Percentiles rank a stretch among this genome's conserved stretches.
phyloP scores from a whole-genome alignment of 2,888 invertebrate species.

The Oligia fasciuncula region DNA sequence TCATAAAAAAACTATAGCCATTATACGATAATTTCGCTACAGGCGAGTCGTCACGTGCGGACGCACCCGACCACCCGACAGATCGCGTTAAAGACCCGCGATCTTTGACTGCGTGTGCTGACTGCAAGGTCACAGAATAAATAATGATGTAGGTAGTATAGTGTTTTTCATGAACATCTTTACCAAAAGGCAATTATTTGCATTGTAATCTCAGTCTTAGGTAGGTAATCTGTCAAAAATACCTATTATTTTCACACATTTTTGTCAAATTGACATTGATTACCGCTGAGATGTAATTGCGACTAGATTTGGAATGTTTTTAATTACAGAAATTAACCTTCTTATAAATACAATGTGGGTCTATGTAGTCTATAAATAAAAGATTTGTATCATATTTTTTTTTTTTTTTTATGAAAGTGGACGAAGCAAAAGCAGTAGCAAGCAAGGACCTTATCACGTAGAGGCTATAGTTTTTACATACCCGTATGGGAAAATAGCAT shows the following conservation, averaged over 20 bases:
- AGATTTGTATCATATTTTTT: no score
- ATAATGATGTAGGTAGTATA: conserved; percentile 17
- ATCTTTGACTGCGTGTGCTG: conserved; percentile 36
- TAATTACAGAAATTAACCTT: neutral
- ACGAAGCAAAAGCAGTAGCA: neutral
- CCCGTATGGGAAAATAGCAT: neutral
- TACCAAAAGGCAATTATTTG: no score
- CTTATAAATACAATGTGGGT: no score
- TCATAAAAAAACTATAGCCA: conserved; percentile 26
- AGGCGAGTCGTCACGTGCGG: conserved; percentile 47
- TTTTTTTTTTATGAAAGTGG: neutral
- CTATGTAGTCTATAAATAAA: no score
- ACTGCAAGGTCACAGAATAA: conserved; percentile 55
- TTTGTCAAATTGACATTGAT: neutral
- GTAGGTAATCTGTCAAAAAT: neutral
- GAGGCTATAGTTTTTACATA: neutral
- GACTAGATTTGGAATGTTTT: neutral
- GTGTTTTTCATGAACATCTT: neutral
- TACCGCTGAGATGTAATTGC: no score
- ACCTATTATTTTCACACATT: neutral
- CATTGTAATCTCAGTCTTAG: neutral
- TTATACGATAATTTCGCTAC: conserved; percentile 39
- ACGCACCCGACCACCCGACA: conserved; percentile 28
- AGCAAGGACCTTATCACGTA: neutral
- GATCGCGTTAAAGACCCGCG: conserved; percentile 19